Percentiles rank a stretch among this genome's conserved stretches.
phyloP scores from a whole-genome alignment of 2,888 invertebrate species.

The Eulithis testata region DNA sequence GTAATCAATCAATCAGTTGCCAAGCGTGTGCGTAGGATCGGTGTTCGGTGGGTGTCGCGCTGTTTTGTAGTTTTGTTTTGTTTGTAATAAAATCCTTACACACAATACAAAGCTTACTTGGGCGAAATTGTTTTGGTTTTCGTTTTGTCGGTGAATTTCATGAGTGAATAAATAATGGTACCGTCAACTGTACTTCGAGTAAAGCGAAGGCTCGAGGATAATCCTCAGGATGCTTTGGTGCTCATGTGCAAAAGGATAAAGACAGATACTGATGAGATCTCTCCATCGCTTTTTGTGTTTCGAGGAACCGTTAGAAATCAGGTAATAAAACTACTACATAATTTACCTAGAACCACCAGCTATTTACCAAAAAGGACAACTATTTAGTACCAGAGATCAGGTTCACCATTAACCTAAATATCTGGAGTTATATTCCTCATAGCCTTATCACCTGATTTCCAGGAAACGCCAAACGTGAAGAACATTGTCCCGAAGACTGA shows the following conservation, averaged over 20 bases:
- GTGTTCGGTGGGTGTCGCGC: too few relatives aligned
- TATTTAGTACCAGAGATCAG: too few relatives aligned
- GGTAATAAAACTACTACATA: constrained; percentile 64
- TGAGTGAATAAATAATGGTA: constrained; percentile 52
- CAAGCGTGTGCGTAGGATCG: too few relatives aligned
- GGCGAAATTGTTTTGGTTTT: not conserved
- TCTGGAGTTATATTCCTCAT: too few relatives aligned
- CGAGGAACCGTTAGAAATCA: constrained; percentile 88
- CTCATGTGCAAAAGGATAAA: constrained; percentile 89
- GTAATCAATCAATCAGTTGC: too few relatives aligned
- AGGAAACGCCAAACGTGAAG: constrained; percentile 69
- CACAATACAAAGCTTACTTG: too few relatives aligned
- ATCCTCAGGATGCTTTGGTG: constrained; percentile 88
- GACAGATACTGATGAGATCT: constrained; percentile 77
- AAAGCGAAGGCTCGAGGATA: constrained; percentile 89
- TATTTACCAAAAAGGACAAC: too few relatives aligned
- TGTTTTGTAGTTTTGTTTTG: too few relatives aligned
- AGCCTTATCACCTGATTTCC: constrained; percentile 34
- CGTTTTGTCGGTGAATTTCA: not conserved
- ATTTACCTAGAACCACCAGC: not conserved
- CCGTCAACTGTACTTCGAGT: constrained; percentile 87
- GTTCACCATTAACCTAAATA: not conserved
- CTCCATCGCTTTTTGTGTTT: constrained; percentile 88
- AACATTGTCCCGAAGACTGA: constrained; percentile 62
- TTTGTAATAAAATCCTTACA: too few relatives aligned